Evolutionary conservation across 2,888 invertebrate species (phyloP).

Genomic region (Heliconius cydno): DNA sequence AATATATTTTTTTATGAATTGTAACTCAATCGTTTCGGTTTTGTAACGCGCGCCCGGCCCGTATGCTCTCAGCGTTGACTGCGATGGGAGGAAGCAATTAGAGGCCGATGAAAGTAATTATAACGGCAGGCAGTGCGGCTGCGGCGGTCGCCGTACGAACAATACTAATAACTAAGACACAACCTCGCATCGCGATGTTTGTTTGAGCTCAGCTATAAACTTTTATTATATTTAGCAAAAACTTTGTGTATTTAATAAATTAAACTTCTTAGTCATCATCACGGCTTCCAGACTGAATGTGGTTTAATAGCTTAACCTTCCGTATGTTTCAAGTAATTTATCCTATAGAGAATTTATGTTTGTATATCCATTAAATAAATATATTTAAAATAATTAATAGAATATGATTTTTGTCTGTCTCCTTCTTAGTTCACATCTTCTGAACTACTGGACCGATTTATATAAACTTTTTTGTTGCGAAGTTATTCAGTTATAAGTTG

Average conservation of each 20-base stretch:
- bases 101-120: constrained; percentile 38
- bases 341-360: too few species aligned
- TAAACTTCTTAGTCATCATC: not conserved
- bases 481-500: too few species aligned
- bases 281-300: not conserved
- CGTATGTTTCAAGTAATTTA: not conserved
- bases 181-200: constrained; percentile 7
- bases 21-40: constrained; percentile 23
- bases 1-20: constrained; percentile 29
- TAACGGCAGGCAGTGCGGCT: constrained; percentile 20
- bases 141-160: constrained; percentile 22
- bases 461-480: too few species aligned
- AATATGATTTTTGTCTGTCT: too few species aligned
- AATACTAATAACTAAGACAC: constrained; percentile 28
- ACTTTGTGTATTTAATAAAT: not conserved
- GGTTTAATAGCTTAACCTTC: not conserved
- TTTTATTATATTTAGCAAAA: not conserved
- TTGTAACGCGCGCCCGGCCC: constrained; percentile 21
- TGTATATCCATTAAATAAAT: too few species aligned
- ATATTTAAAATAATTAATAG: too few species aligned
- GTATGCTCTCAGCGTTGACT: not conserved
- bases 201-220: constrained; percentile 4
- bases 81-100: constrained; percentile 28
- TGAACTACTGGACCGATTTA: too few species aligned
- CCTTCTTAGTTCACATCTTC: too few species aligned